A percentile compares a stretch with the other conserved stretches of the same genome.
Conservation (phyloP, 2,888 invertebrate genomes). For the Pilophorus perplexus region DNA sequence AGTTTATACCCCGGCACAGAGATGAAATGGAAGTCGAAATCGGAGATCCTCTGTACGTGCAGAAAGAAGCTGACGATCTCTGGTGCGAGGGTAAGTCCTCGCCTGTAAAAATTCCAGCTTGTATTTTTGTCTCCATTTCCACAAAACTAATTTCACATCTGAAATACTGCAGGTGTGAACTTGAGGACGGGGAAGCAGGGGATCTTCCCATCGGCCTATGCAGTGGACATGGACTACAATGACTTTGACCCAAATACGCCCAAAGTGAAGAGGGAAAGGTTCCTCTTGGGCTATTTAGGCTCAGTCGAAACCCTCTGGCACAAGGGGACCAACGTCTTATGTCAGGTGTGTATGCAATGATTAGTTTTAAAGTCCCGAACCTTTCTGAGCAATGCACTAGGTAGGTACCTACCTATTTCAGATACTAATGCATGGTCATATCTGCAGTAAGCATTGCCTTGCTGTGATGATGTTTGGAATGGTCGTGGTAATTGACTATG, state of each 20-base stretch:
- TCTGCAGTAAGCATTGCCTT: no score
- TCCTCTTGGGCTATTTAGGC: conserved; percentile 88
- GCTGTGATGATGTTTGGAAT: no score
- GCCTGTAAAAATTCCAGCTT: no score
- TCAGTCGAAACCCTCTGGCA: conserved; percentile 94
- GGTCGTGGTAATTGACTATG: no score
- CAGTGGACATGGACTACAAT: conserved; percentile 93
- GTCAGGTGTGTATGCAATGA: no score
- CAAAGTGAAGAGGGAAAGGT: conserved; percentile 81
- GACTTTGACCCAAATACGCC: conserved; percentile 88
- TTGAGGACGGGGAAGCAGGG: conserved; percentile 89
- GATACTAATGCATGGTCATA: no score
- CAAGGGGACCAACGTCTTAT: conserved; percentile 94
- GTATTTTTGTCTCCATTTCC: no score
- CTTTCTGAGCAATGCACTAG: no score
- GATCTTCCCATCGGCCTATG: conserved; percentile 95
- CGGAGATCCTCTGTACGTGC: conserved; percentile 94
- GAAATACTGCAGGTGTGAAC: conserved; percentile 87
- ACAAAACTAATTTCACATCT: no score
- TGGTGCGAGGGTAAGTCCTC: conserved; percentile 86
- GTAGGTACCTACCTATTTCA: no score
- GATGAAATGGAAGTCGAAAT: conserved; percentile 97
- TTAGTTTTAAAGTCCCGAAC: no score
- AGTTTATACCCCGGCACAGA: conserved; percentile 90
- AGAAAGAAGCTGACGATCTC: conserved; percentile 92